These are phyloP conservation scores for Pipra filicauda DNA, from an alignment of 2,113 vertebrate genomes.

Conservation along the genomic window DNA sequence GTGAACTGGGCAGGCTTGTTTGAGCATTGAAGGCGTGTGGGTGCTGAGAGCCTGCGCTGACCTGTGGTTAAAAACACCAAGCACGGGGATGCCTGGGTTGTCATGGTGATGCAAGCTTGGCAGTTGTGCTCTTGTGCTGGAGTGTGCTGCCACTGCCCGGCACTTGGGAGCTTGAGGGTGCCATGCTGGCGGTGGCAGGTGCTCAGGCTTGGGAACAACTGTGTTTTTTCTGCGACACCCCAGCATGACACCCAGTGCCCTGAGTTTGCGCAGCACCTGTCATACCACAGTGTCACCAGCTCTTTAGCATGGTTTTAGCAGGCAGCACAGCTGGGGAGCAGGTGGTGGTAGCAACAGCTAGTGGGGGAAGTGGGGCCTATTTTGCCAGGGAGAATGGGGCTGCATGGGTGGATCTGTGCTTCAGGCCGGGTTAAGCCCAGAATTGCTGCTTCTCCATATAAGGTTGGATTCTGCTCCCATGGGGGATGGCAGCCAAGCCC, in stretches of 20 bases:
- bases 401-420: not conserved
- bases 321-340: not conserved
- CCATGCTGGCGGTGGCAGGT: accelerated
- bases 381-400: not conserved
- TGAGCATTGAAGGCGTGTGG: accelerated
- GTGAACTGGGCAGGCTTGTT: not conserved
- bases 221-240: not conserved
- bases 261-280: not conserved
- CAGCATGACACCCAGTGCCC: accelerated
- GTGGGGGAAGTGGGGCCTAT: accelerated
- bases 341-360: not conserved
- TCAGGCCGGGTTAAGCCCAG: not conserved
- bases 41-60: not conserved
- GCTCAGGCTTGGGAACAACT: not conserved
- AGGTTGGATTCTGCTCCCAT: not conserved
- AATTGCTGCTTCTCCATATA: slow-evolving; percentile 45
- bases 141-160: not conserved
- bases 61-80: not conserved
- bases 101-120: accelerated
- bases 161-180: accelerated
- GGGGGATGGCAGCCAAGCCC: not conserved
- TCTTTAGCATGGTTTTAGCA: not conserved
- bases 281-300: slow-evolving; percentile 24
- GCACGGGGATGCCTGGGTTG: accelerated
- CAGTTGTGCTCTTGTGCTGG: not conserved